Evolutionary conservation across 2,113 vertebrate species (phyloP).

Genomic region (Cairina moschata): DNA sequence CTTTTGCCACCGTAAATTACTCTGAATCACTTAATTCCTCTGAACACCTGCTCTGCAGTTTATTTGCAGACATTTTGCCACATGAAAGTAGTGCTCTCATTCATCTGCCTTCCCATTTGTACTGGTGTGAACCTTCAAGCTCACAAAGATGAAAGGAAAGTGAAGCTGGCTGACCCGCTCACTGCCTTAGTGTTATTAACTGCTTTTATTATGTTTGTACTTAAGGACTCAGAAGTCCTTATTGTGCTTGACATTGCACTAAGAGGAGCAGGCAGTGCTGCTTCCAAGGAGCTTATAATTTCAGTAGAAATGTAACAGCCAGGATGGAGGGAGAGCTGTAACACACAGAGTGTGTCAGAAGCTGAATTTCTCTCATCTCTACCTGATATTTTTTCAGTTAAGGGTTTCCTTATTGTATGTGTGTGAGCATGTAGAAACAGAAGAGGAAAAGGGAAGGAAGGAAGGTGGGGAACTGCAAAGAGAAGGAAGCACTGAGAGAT

Average conservation of each 20-base stretch:
- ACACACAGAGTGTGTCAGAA: background rate
- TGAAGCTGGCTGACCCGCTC: background rate
- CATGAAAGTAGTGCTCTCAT: background rate
- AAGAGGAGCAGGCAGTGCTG: background rate
- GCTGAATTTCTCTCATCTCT: background rate
- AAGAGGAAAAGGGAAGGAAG: no score
- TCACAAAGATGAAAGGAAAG: background rate
- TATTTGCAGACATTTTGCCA: background rate
- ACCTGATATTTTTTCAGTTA: background rate
- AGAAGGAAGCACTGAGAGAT: background rate
- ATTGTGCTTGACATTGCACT: background rate
- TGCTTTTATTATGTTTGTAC: background rate
- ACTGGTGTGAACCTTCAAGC: background rate
- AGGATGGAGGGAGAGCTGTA: background rate
- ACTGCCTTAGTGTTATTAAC: background rate
- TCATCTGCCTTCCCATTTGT: background rate
- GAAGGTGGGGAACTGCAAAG: background rate
- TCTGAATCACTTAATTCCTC: background rate
- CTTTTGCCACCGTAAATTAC: background rate
- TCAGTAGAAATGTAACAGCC: background rate
- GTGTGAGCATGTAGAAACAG: background rate
- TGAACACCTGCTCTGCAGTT: slow-evolving; percentile 39
- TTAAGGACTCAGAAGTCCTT: background rate
- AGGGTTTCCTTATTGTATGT: background rate
- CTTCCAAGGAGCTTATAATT: background rate